A percentile compares a stretch with the other conserved stretches of the same genome.
These are phyloP conservation scores for Oxyscelio sp. DNA, from an alignment of 2,888 invertebrate species.

Conservation along the genomic window DNA sequence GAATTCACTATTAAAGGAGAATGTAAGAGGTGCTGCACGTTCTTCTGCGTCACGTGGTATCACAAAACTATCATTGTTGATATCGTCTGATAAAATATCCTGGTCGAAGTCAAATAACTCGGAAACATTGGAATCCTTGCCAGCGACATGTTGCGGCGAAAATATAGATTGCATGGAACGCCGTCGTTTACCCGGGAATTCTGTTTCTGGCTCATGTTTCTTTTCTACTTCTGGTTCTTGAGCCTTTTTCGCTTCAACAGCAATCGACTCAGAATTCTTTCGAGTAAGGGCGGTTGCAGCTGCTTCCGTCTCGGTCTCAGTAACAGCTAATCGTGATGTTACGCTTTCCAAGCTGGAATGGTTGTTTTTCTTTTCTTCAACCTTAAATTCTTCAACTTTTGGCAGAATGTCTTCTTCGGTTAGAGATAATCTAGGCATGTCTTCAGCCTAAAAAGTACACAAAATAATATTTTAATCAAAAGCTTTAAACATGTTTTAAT, in stretches of 20 bases:
- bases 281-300: constrained; percentile 23
- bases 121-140: constrained; percentile 89
- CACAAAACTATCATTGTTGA: constrained; percentile 91
- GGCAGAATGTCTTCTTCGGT: constrained; percentile 41
- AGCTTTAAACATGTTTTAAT: no score
- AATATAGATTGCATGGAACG: constrained; percentile 91
- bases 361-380: constrained; percentile 77
- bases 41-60: constrained; percentile 91
- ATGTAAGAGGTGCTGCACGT: constrained; percentile 90
- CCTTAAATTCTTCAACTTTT: constrained; percentile 57
- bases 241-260: constrained; percentile 62
- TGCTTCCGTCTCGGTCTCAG: constrained; percentile 43
- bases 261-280: constrained; percentile 67
- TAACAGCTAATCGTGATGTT: constrained; percentile 16
- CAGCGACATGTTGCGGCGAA: constrained; percentile 91
- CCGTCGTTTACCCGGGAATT: constrained; percentile 81
- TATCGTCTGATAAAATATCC: constrained; percentile 90
- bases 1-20: constrained; percentile 91
- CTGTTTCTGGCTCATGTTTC: constrained; percentile 52
- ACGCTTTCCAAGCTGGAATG: constrained; percentile 74
- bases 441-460: constrained; percentile 50
- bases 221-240: constrained; percentile 42
- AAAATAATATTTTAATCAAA: no score
- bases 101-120: constrained; percentile 91
- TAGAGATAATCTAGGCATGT: constrained; percentile 34